These are phyloP conservation scores for Enteromius treurensis DNA, from an alignment of 2,797 vertebrate species.

Conservation along the genomic window DNA sequence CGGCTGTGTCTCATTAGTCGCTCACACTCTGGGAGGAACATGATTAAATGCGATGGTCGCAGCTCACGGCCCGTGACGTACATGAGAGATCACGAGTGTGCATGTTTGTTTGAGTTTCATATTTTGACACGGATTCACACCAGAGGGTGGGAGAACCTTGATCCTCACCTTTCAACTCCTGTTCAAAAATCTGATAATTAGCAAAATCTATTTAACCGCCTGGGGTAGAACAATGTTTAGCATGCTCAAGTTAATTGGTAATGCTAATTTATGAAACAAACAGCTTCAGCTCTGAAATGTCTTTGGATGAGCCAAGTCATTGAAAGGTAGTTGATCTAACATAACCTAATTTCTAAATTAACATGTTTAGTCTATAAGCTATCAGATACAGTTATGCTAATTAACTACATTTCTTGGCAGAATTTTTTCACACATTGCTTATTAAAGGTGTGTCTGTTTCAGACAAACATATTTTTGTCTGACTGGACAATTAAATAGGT, in stretches of 20 bases:
- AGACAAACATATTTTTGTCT: not conserved
- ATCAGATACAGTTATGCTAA: not conserved
- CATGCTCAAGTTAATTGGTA: not conserved
- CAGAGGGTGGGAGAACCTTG: constrained; percentile 19
- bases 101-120: constrained; percentile 26
- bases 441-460: not conserved
- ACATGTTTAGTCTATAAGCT: not conserved
- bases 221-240: not conserved
- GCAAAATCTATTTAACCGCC: not conserved
- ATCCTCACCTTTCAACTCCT: constrained; percentile 32
- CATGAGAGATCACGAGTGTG: constrained; percentile 1
- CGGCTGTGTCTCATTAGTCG: constrained; percentile 33
- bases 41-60: constrained; percentile 34
- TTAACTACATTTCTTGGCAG: not conserved
- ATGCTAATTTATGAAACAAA: not conserved
- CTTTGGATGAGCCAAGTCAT: not conserved
- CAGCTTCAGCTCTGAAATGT: not conserved
- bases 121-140: constrained; percentile 18
- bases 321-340: not conserved
- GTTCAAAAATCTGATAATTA: not conserved
- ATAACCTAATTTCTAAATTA: constrained; percentile 7
- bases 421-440: not conserved
- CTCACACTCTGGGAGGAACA: constrained; percentile 36
- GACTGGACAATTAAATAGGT: not conserved
- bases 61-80: constrained; percentile 28